Base-by-base conservation (phyloP, 2,888 invertebrate species). In the Smittia sp. region DNA sequence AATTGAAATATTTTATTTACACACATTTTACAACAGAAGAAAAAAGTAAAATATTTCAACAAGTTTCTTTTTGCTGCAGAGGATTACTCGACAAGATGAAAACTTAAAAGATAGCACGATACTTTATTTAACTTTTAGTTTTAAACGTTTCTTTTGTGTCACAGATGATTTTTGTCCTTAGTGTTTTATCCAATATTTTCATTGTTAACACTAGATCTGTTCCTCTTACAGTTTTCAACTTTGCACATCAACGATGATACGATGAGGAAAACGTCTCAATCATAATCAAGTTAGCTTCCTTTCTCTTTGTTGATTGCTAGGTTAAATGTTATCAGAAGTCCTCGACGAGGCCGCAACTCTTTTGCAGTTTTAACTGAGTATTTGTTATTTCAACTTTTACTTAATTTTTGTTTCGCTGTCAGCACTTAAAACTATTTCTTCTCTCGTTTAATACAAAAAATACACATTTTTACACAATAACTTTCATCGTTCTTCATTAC, bases 381-480 rank as follows among this genome's bases (percentile, higher is more conserved):
- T 58, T 58, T 58, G 18, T 22, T 58, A 58, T 22, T 20, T 58
- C 58, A 58, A 58, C 46, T 46, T 46, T 46, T 46, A n/a, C 6
- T 46, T 46, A 6, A 3, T 46, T 46, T 46, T 58, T 9, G 18
- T 58, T 58, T n/a, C 22, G 20, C 22, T 11, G 46, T 58, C 18
- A 18, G 58, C 58, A 58, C 58, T 22, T 58, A 58, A 1, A 58
- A 58, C 7, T 52, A 63, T 1, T 27, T 6, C 13, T 27, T 63
- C 25, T 63, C 58, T 20, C 22, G 18, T 58, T 58, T 27, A 72
- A 72, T 72, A 72, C 72, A 72, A 72, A 72, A 72, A 72, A 72
- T 72, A 72, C 72, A 72, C 58, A 39, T 72, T 62, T 62, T 46
- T 69, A 39, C 62, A 72, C 72, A 72, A 52, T 72, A 72, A 72